Conservation (phyloP, 2,888 invertebrate genomes). For the Pristionchus entomophagus region DNA sequence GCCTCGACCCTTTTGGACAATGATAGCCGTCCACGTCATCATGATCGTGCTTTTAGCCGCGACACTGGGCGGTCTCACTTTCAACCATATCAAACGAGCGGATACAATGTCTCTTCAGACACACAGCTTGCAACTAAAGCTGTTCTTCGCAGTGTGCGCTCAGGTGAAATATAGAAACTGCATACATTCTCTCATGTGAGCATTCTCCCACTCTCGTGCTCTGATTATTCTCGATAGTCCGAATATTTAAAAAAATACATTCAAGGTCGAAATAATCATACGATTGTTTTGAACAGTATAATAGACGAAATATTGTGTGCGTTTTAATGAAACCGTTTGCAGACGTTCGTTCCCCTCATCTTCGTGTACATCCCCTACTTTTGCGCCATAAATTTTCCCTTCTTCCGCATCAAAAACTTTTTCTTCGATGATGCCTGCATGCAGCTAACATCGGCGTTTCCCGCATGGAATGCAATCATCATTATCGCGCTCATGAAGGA, state of each 20-base stretch:
- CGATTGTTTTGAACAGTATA: too few species aligned
- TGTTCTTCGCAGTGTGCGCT: not conserved
- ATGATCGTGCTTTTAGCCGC: not conserved
- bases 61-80: not conserved
- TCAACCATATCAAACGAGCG: not conserved
- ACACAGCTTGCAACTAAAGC: not conserved
- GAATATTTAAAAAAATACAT: too few species aligned
- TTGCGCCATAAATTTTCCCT: not conserved
- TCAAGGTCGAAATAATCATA: too few species aligned
- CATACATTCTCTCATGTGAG: not conserved
- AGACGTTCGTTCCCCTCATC: too few species aligned
- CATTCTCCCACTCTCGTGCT: not conserved
- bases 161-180: too few species aligned
- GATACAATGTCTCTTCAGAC: not conserved
- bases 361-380: too few species aligned
- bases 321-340: too few species aligned
- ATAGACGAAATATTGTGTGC: too few species aligned
- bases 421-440: not conserved
- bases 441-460: not conserved
- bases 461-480: not conserved
- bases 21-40: not conserved
- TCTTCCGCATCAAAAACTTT: not conserved
- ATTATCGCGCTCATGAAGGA: not conserved
- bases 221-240: not conserved
- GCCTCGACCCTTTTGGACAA: not conserved